Percentiles rank a stretch among this genome's conserved stretches.
Conservation (phyloP, 2,797 vertebrate genomes). For the Aldrovandia affinis region DNA sequence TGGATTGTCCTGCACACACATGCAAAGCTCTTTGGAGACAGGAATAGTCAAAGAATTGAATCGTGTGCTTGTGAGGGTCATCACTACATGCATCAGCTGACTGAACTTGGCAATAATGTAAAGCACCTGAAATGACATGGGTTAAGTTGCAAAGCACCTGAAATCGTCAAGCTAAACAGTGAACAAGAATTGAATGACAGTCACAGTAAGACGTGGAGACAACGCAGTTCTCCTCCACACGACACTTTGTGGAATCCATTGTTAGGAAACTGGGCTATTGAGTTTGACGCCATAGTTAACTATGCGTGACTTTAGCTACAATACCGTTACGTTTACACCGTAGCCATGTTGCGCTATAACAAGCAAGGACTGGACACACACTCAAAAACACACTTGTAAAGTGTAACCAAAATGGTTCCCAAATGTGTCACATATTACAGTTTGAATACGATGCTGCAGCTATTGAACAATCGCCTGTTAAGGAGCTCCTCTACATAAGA, state of each 20-base stretch:
- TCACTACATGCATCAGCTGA: not conserved
- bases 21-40: not conserved
- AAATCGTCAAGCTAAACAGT: not conserved
- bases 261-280: not conserved
- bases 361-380: not conserved
- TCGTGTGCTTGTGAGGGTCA: not conserved
- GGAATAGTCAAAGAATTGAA: not conserved
- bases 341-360: not conserved
- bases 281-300: not conserved
- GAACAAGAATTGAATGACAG: not conserved
- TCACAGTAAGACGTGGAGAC: not conserved
- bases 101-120: too few relatives aligned
- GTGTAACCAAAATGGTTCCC: not conserved
- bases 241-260: not conserved
- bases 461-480: not conserved
- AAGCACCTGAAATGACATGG: too few relatives aligned
- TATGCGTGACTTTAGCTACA: not conserved
- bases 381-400: not conserved
- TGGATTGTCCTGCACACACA: conserved; percentile 3
- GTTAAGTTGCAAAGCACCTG: not conserved
- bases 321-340: not conserved
- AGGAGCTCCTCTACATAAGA: not conserved
- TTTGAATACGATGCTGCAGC: not conserved
- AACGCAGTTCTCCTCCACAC: not conserved
- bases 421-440: not conserved